Percentiles rank a stretch among this genome's conserved stretches.
Evolutionary conservation across 2,888 invertebrate genomes (phyloP).

Genomic region (Dinocampus coccinellae): DNA sequence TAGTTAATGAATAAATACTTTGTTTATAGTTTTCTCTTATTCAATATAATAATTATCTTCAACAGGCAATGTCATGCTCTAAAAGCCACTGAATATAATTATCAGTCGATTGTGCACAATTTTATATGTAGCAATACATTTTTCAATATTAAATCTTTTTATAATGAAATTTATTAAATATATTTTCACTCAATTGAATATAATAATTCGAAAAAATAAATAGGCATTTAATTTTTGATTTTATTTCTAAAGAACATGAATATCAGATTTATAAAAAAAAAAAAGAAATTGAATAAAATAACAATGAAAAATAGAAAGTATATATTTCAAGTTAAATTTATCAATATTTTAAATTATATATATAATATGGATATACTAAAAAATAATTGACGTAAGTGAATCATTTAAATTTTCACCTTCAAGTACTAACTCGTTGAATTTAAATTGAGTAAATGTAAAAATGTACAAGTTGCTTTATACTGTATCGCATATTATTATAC

Average conservation of each 20-base stretch:
- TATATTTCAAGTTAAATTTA: not conserved
- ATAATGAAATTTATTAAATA: not conserved
- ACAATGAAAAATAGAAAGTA: conserved; percentile 5
- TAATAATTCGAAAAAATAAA: not conserved
- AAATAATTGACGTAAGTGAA: not conserved
- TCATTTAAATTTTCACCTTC: not conserved
- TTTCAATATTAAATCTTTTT: not conserved
- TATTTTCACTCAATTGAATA: not conserved
- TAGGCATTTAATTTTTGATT: not conserved
- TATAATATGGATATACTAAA: not conserved
- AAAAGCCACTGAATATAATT: not conserved
- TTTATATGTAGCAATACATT: not conserved
- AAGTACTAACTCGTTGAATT: not conserved
- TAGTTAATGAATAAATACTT: not conserved
- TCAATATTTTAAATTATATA: not conserved
- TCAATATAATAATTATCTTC: conserved; percentile 1
- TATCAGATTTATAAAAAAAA: not conserved
- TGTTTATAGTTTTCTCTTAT: not conserved
- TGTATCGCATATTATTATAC: not conserved
- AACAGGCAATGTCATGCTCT: conserved; percentile 17
- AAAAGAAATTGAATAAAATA: too few species aligned
- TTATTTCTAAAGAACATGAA: not conserved
- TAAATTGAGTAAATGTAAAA: not conserved
- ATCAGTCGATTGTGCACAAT: not conserved
- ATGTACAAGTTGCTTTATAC: not conserved